Conservation (phyloP, 2,113 vertebrate genomes). For the Myotis lucifugus region DNA sequence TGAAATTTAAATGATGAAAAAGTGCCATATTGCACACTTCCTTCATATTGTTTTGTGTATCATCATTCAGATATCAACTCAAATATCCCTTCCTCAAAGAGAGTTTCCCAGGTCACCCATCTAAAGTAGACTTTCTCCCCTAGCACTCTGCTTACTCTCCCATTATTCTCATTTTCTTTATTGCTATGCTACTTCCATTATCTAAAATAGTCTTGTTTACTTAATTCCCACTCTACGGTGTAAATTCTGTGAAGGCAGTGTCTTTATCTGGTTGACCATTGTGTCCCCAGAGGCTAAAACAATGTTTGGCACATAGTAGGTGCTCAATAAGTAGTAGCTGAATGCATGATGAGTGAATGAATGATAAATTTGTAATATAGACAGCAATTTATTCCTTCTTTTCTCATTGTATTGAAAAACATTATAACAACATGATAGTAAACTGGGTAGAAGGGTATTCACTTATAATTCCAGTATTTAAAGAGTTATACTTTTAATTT, state of each 20-base stretch:
- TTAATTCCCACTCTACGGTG: not conserved
- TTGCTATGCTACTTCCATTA: not conserved
- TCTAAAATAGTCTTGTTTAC: not conserved
- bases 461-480: conserved; percentile 7
- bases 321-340: not conserved
- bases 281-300: not conserved
- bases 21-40: not conserved
- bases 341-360: conserved; percentile 13
- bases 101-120: not conserved
- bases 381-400: not conserved
- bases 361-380: not conserved
- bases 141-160: not conserved
- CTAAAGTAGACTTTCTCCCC: not conserved
- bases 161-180: not conserved
- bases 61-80: not conserved
- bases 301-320: not conserved
- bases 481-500: conserved; percentile 2
- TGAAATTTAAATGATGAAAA: conserved; percentile 25
- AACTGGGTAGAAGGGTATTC: not conserved
- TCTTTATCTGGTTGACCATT: not conserved
- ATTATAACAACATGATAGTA: not conserved
- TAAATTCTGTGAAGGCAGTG: not conserved
- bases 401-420: conserved; percentile 33
- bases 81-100: not conserved
- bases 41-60: not conserved